A percentile compares a stretch with the other conserved stretches of the same genome.
Evolutionary conservation across 2,888 invertebrate genomes (phyloP).

Genomic region (Eristalis arbustorum): DNA sequence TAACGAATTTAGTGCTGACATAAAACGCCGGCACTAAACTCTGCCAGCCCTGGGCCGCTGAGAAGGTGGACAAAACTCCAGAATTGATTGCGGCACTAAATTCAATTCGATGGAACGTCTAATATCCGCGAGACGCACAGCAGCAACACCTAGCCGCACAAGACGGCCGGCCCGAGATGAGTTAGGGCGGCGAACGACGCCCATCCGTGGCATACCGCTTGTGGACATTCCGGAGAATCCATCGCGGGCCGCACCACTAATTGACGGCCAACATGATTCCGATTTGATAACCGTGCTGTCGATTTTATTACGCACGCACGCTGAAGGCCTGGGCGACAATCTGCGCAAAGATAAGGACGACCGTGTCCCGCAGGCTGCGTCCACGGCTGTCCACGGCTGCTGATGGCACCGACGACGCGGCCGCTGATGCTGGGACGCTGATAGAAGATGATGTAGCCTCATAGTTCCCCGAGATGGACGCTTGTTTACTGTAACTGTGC

Average conservation of each 20-base stretch:
- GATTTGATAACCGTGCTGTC: slow-evolving; percentile 65
- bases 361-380: neutral
- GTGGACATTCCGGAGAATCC: slow-evolving; percentile 50
- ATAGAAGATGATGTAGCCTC: slow-evolving; percentile 67
- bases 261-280: slow-evolving; percentile 66
- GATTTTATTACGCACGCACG: slow-evolving; percentile 54
- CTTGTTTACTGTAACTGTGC: slow-evolving; percentile 59
- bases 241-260: slow-evolving; percentile 49
- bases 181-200: slow-evolving; percentile 34
- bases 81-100: slow-evolving; percentile 61
- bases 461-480: slow-evolving; percentile 11
- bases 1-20: slow-evolving; percentile 75
- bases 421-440: slow-evolving; percentile 50
- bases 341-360: slow-evolving; percentile 45
- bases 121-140: slow-evolving; percentile 3
- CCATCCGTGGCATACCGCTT: slow-evolving; percentile 45
- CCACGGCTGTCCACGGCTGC: slow-evolving; percentile 57
- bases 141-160: slow-evolving; percentile 15
- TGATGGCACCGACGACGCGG: slow-evolving; percentile 32
- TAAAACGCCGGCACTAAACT: slow-evolving; percentile 75
- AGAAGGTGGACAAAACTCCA: slow-evolving; percentile 32
- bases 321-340: slow-evolving; percentile 33
- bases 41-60: neutral
- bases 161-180: slow-evolving; percentile 32
- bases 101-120: slow-evolving; percentile 58